These are phyloP conservation scores for Tursiops truncatus DNA, from an alignment of 2,113 vertebrate species.

Conservation along the genomic window DNA sequence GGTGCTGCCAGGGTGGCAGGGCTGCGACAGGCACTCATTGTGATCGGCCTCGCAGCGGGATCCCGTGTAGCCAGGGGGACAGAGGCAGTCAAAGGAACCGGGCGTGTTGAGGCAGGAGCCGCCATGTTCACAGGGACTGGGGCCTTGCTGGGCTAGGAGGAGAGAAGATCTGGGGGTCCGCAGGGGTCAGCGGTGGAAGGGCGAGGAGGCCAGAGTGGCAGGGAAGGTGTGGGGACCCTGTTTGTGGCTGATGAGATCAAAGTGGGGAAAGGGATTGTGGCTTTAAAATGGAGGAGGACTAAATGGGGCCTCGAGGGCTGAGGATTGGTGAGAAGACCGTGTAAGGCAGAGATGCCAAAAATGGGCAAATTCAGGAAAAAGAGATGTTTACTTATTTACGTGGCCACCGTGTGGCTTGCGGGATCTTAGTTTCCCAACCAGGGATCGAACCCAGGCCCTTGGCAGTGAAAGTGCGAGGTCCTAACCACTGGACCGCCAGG, in stretches of 20 bases:
- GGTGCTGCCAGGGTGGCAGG: constrained; percentile 76
- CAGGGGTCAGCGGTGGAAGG: background rate
- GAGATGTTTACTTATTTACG: background rate
- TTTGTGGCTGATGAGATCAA: background rate
- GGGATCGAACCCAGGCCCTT: background rate
- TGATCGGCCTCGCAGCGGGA: constrained; percentile 76
- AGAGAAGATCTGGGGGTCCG: background rate
- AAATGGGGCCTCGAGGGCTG: background rate
- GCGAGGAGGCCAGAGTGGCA: background rate
- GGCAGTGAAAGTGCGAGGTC: background rate
- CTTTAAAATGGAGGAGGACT: background rate
- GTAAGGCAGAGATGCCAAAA: background rate
- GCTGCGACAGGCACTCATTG: constrained; percentile 81
- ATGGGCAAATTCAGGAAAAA: background rate
- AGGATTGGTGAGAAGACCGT: background rate
- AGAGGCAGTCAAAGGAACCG: constrained; percentile 80
- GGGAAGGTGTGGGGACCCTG: background rate
- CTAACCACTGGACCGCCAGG: background rate
- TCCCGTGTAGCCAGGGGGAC: constrained; percentile 78
- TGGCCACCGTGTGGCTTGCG: background rate
- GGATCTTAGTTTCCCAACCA: background rate
- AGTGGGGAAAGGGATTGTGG: background rate
- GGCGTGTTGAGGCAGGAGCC: constrained; percentile 81
- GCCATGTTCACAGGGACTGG: constrained; percentile 78
- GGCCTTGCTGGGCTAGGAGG: constrained; percentile 69